These are phyloP conservation scores for Proisotoma minuta DNA, from an alignment of 2,888 invertebrate species.

Conservation along the genomic window DNA sequence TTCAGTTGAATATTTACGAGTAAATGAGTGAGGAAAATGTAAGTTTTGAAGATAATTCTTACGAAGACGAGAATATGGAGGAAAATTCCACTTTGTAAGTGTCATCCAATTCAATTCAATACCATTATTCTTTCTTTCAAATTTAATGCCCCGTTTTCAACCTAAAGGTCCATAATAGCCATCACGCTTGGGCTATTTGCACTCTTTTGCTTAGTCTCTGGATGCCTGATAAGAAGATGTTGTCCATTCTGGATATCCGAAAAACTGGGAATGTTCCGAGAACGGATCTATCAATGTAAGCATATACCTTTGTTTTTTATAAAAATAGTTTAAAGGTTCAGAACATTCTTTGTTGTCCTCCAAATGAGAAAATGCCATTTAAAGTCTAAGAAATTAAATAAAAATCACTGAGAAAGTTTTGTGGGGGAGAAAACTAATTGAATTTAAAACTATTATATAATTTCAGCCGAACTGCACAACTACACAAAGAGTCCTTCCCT, in stretches of 20 bases:
- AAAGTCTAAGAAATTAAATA: too few species aligned
- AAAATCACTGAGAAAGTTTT: too few species aligned
- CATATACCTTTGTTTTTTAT: too few species aligned
- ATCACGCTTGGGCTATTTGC: constrained; percentile 1
- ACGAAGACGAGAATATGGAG: too few species aligned
- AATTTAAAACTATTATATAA: too few species aligned
- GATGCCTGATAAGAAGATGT: constrained; percentile 12
- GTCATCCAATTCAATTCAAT: not conserved
- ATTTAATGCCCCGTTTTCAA: not conserved
- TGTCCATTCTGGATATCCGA: constrained; percentile 16
- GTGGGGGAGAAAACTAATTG: too few species aligned
- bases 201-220: constrained; percentile 1
- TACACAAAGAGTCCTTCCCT: constrained; percentile 13
- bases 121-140: not conserved
- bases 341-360: too few species aligned
- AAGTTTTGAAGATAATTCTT: too few species aligned
- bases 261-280: constrained; percentile 15
- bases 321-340: too few species aligned
- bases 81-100: constrained; percentile 1
- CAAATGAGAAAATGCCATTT: too few species aligned
- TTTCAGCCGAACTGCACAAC: constrained; percentile 12
- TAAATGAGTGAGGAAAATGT: not conserved
- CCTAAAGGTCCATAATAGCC: constrained; percentile 6
- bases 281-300: constrained; percentile 13
- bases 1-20: too few species aligned